These are phyloP conservation scores for Acanthosepion pharaonis DNA, from an alignment of 2,888 invertebrate genomes.

Conservation along the genomic window DNA sequence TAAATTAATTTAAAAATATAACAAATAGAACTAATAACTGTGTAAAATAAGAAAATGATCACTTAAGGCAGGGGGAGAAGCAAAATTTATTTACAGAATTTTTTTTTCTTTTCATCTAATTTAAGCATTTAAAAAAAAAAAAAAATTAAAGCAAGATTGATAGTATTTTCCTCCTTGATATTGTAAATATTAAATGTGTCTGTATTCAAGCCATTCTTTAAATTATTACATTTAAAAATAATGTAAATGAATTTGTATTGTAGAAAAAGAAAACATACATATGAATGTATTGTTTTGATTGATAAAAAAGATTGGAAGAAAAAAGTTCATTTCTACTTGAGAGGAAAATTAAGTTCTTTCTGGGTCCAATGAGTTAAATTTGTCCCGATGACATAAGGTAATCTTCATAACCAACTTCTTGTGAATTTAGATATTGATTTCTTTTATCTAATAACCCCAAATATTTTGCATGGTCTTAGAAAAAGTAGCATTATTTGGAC, in stretches of 20 bases:
- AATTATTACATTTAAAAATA: background rate
- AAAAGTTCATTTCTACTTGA: too few relatives aligned
- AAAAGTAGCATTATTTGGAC: background rate
- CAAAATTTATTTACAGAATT: too few relatives aligned
- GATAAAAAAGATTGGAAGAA: too few relatives aligned
- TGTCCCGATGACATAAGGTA: background rate
- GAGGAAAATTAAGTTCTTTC: background rate
- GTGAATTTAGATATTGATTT: background rate
- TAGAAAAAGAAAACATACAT: background rate
- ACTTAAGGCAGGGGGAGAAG: background rate
- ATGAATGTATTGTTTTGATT: background rate
- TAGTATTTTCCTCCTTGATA: background rate
- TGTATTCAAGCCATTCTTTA: background rate
- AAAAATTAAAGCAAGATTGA: background rate
- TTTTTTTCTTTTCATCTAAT: too few relatives aligned
- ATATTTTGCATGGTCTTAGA: conserved; percentile 20
- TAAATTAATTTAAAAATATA: background rate
- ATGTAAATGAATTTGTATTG: background rate
- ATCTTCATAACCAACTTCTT: background rate
- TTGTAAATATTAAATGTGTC: background rate
- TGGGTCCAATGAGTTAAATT: conserved; percentile 2
- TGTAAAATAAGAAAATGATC: background rate
- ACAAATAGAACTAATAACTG: background rate
- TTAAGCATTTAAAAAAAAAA: too few relatives aligned
- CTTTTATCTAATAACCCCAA: background rate